Evolutionary conservation across 37 sponge, comb jelly and placozoan genomes (phyloP).

Genomic region (Sycon ciliatum): DNA sequence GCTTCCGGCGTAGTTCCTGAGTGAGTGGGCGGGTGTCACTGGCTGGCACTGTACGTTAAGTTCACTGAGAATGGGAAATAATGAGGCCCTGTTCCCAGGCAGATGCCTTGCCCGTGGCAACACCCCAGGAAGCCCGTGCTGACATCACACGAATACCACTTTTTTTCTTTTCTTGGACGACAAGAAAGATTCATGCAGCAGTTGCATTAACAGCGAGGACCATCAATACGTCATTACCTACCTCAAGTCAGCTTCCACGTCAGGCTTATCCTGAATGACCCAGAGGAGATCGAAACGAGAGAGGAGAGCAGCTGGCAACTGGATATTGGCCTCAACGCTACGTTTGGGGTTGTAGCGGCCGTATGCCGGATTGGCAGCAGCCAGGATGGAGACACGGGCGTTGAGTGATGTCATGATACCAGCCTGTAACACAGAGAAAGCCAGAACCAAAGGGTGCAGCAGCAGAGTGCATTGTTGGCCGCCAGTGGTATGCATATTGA

Average conservation of each 20-base stretch:
- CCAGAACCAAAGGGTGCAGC: too few species aligned
- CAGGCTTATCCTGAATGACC: conserved; percentile 93
- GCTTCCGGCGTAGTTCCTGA: too few species aligned
- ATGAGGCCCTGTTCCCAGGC: too few species aligned
- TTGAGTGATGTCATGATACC: conserved; percentile 93
- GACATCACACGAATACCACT: too few species aligned
- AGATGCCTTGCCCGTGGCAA: too few species aligned
- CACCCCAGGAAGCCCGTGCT: too few species aligned
- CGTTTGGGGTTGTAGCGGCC: conserved; percentile 96
- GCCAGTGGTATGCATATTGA: too few species aligned
- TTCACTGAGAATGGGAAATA: too few species aligned
- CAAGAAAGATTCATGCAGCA: neutral
- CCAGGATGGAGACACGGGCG: conserved; percentile 91
- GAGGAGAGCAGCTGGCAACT: conserved; percentile 94
- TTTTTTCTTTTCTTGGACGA: too few species aligned
- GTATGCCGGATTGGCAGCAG: conserved; percentile 97
- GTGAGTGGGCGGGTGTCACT: too few species aligned
- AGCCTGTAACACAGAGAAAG: conserved; percentile 65
- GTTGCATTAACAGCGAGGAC: neutral
- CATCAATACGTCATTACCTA: neutral
- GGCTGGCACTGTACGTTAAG: too few species aligned
- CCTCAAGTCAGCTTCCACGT: conserved; percentile 86
- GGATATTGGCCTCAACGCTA: conserved; percentile 92
- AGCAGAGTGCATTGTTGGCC: too few species aligned
- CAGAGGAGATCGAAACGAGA: conserved; percentile 94